phyloP scores from a whole-genome alignment of 2,113 vertebrate genomes.

The Passer domesticus region DNA sequence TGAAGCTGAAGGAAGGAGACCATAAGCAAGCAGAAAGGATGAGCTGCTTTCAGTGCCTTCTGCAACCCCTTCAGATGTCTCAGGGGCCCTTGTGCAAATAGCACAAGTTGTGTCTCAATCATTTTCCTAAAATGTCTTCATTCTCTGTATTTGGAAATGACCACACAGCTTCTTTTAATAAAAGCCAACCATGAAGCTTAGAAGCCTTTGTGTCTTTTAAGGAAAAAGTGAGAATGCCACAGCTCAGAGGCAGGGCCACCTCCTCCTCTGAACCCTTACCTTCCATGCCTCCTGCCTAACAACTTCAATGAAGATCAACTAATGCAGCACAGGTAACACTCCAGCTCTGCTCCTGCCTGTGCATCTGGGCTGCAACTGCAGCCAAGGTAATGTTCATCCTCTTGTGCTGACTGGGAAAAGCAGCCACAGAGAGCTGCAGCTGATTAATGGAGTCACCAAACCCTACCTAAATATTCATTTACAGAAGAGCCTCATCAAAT shows the following conservation, averaged over 20 bases:
- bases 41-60: not conserved
- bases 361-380: not conserved
- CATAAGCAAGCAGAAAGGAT: not conserved
- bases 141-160: not conserved
- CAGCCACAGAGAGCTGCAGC: not conserved
- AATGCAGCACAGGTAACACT: not conserved
- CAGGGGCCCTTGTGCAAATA: not conserved
- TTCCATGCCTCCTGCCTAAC: no score
- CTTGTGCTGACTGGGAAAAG: not conserved
- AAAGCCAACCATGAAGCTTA: not conserved
- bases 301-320: not conserved
- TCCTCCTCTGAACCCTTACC: not conserved
- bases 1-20: not conserved
- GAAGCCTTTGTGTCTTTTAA: not conserved
- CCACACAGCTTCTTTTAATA: not conserved
- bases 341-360: not conserved
- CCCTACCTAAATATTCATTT: not conserved
- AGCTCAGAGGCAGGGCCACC: not conserved
- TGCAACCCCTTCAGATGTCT: not conserved
- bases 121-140: not conserved
- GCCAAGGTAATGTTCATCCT: not conserved
- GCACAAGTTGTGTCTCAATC: not conserved
- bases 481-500: not conserved
- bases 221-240: not conserved
- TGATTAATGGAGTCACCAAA: not conserved